Conservation (phyloP, 2,888 invertebrate species). For the Oxyteleia sp. region DNA sequence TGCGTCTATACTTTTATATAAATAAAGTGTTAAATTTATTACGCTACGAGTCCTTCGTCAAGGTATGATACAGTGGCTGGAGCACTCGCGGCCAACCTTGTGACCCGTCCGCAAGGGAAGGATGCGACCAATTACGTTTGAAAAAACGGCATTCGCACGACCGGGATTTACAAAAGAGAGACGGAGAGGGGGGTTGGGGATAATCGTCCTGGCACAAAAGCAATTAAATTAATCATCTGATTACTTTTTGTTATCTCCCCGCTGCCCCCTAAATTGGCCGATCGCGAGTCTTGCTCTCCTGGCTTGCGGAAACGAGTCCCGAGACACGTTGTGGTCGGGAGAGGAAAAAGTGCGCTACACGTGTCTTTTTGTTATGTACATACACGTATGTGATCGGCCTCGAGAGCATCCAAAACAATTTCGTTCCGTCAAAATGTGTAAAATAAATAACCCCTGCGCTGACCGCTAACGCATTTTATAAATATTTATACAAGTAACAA, state of each 20-base stretch:
- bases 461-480: slow-evolving; percentile 15
- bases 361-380: no score
- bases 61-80: slow-evolving; percentile 72
- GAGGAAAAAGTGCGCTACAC: no score
- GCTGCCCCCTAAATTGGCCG: neutral
- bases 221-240: slow-evolving; percentile 1
- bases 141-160: slow-evolving; percentile 1
- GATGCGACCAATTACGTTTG: slow-evolving; percentile 13
- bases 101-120: slow-evolving; percentile 45
- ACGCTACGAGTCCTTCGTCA: slow-evolving; percentile 80
- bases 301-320: slow-evolving; percentile 14
- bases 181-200: neutral
- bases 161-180: slow-evolving; percentile 7
- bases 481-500: slow-evolving; percentile 47
- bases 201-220: slow-evolving; percentile 14
- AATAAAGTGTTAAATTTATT: slow-evolving; percentile 86
- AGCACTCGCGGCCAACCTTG: slow-evolving; percentile 10
- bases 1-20: slow-evolving; percentile 84
- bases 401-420: no score
- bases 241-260: slow-evolving; percentile 17
- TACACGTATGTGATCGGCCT: no score
- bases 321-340: no score
- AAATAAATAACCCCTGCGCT: slow-evolving; percentile 39
- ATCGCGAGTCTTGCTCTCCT: neutral
- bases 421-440: slow-evolving; percentile 1